Conservation (phyloP, 2,113 vertebrate species). For the Cinclus cinclus region DNA sequence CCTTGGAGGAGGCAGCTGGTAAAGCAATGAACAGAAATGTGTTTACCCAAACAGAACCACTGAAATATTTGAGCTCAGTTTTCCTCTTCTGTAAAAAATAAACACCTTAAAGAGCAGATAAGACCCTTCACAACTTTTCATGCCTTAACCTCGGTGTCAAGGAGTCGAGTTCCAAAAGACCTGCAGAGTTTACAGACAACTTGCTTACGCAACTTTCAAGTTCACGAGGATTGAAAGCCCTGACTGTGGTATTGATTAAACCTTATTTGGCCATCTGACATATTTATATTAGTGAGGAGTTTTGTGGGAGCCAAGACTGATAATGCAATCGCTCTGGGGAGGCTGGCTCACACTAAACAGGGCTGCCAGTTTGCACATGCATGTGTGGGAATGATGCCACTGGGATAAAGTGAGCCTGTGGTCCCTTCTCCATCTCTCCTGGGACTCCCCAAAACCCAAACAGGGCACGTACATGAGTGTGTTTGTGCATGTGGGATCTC, state of each 20-base stretch:
- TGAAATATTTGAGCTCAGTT: background rate
- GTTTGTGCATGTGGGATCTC: background rate
- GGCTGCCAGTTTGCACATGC: background rate
- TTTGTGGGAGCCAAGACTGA: background rate
- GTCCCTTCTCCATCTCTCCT: background rate
- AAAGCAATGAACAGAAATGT: background rate
- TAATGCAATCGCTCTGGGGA: background rate
- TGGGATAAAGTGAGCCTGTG: background rate
- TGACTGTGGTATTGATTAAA: background rate
- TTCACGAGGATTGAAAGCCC: background rate
- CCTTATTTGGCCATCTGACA: background rate
- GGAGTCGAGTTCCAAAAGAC: background rate
- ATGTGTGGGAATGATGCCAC: background rate
- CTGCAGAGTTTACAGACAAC: background rate
- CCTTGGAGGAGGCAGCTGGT: background rate
- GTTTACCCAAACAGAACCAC: background rate
- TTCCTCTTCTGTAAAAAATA: background rate
- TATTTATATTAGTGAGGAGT: background rate
- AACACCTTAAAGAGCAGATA: background rate
- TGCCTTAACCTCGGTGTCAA: rapidly evolving
- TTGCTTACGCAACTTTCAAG: rapidly evolving
- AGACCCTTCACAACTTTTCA: background rate
- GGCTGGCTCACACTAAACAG: rapidly evolving
- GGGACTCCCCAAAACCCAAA: background rate
- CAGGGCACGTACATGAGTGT: rapidly evolving